These are phyloP conservation scores for Protobothrops flavoviridis DNA, from an alignment of 2,113 vertebrate genomes.

Conservation along the genomic window DNA sequence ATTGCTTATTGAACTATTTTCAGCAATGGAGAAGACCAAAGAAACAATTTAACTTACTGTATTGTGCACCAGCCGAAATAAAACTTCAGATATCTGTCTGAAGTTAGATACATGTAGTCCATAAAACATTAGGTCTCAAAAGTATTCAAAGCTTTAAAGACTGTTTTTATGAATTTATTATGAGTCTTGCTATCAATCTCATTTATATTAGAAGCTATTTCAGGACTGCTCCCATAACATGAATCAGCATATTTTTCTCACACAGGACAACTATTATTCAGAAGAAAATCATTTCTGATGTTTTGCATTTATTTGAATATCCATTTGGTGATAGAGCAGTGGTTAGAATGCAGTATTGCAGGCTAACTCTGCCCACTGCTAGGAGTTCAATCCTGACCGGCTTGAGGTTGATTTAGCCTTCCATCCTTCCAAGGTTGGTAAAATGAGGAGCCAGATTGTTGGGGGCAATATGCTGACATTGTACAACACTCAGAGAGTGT, in stretches of 20 bases:
- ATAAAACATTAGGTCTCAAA: not conserved
- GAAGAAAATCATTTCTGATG: not conserved
- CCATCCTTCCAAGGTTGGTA: not conserved
- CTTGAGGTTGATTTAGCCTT: not conserved
- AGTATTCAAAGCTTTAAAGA: not conserved
- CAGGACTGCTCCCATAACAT: not conserved
- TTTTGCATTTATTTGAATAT: not conserved
- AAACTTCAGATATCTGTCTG: not conserved
- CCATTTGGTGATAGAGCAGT: not conserved
- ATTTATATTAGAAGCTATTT: not conserved
- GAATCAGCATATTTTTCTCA: not conserved
- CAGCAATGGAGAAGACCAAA: not conserved
- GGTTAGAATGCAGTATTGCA: not conserved
- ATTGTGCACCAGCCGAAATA: not conserved
- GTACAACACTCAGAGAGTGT: not conserved
- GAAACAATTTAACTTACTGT: not conserved
- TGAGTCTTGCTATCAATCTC: not conserved
- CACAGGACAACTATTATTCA: not conserved
- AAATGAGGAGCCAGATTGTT: not conserved
- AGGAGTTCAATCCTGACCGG: not conserved
- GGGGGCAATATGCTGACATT: not conserved
- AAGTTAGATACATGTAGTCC: not conserved
- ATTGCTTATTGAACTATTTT: not conserved
- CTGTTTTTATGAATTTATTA: not conserved
- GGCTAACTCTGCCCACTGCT: not conserved